These are phyloP conservation scores for Cephalopachus bancanus DNA, from an alignment of 2,797 vertebrate genomes.

Conservation along the genomic window DNA sequence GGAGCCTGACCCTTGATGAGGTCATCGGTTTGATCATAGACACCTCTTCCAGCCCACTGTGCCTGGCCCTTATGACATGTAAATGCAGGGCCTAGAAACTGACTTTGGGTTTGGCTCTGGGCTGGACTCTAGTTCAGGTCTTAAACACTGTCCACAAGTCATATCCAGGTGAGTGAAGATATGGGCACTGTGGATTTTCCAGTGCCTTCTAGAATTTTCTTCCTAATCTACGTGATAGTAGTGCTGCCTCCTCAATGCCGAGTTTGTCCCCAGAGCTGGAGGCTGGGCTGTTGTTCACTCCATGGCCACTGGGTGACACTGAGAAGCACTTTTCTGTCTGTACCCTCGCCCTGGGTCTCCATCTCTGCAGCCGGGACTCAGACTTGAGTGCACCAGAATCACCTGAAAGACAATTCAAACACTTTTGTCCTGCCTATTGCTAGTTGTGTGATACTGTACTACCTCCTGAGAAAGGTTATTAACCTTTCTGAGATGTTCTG, in stretches of 20 bases:
- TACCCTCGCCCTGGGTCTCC: fast-evolving
- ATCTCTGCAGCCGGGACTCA: fast-evolving
- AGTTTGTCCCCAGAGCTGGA: background rate
- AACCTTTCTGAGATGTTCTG: background rate
- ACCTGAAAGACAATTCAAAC: background rate
- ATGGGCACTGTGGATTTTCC: background rate
- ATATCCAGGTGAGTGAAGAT: background rate
- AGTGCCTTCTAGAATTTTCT: background rate
- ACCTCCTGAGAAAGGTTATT: background rate
- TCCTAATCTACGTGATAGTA: fast-evolving
- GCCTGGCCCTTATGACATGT: background rate
- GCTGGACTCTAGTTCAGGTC: background rate
- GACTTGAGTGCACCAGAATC: no score
- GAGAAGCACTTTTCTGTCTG: background rate
- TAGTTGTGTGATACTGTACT: background rate
- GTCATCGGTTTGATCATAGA: fast-evolving
- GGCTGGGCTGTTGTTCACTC: background rate
- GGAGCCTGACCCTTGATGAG: background rate
- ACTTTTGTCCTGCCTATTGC: background rate
- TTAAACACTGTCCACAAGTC: background rate
- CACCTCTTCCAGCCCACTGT: background rate
- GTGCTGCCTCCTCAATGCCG: background rate
- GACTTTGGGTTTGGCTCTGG: background rate
- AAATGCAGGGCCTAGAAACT: background rate
- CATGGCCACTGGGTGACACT: constrained; percentile 19